Percentiles rank a stretch among this genome's conserved stretches.
phyloP scores from a whole-genome alignment of 2,888 invertebrate genomes.

The Synanthedon myopaeformis region DNA sequence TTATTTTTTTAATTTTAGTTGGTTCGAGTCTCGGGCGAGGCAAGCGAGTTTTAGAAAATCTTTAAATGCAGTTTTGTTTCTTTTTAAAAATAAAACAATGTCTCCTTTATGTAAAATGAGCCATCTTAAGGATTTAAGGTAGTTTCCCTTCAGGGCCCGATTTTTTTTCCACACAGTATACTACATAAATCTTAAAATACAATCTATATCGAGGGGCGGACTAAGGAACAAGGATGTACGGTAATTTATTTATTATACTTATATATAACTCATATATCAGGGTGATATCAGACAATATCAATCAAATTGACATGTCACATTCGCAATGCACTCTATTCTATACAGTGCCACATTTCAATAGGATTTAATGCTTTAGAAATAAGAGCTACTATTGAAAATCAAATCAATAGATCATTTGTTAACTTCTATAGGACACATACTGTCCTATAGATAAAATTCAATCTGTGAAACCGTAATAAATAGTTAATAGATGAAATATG shows the following conservation, averaged over 20 bases:
- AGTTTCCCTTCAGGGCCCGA: no score
- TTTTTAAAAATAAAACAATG: no score
- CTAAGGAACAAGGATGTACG: conserved; percentile 25
- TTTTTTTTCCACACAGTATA: no score
- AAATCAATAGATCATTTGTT: background rate
- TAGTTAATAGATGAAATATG: conserved; percentile 47
- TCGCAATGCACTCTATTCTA: conserved; percentile 40
- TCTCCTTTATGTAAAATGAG: no score
- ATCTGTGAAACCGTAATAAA: conserved; percentile 35
- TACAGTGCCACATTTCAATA: background rate
- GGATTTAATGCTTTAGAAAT: background rate
- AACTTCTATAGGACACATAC: background rate
- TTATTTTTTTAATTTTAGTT: no score
- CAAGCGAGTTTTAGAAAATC: no score
- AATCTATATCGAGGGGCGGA: conserved; percentile 13
- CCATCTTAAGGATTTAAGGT: no score
- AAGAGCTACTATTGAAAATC: background rate
- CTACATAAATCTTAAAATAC: background rate
- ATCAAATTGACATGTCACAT: conserved; percentile 59
- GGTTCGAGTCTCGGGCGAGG: no score
- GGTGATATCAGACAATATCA: conserved; percentile 41
- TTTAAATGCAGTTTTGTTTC: no score
- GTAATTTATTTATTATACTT: conserved; percentile 27
- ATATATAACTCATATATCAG: no score
- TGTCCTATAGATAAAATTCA: background rate